phyloP scores from a whole-genome alignment of 2,888 invertebrate species.

The Trachelus troglodyta region DNA sequence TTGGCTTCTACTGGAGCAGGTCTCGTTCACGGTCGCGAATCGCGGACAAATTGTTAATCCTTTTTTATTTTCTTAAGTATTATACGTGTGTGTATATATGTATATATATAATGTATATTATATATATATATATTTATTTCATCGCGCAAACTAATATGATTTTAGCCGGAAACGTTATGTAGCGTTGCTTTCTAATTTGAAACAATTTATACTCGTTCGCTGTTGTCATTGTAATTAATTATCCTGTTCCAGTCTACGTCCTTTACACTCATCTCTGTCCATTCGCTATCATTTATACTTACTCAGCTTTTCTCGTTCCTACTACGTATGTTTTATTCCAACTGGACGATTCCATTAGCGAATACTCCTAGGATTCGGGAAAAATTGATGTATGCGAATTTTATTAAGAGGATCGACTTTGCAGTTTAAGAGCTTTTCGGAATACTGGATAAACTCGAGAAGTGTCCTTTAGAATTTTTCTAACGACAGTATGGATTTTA shows the following conservation, averaged over 20 bases:
- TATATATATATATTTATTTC: conserved; percentile 27
- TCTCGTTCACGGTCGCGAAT: neutral
- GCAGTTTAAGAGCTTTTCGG: neutral
- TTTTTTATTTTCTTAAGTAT: conserved; percentile 48
- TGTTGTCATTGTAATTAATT: neutral
- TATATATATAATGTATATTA: conserved; percentile 29
- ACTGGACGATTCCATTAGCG: neutral
- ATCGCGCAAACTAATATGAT: neutral
- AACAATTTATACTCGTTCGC: neutral
- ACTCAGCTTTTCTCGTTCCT: neutral
- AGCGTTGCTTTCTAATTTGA: neutral
- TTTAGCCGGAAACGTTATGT: neutral
- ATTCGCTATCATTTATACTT: neutral
- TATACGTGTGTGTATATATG: conserved; percentile 34
- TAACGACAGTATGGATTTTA: neutral
- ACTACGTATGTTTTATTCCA: neutral
- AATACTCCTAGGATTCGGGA: neutral
- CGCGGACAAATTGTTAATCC: conserved; percentile 23
- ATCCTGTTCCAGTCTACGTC: neutral
- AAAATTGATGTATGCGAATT: neutral
- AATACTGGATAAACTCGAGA: neutral
- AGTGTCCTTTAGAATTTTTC: neutral
- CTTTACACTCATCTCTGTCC: neutral
- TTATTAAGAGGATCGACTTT: neutral
- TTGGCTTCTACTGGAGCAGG: neutral